These are phyloP conservation scores for Tyria jacobaeae DNA, from an alignment of 2,888 invertebrate species.

Conservation along the genomic window DNA sequence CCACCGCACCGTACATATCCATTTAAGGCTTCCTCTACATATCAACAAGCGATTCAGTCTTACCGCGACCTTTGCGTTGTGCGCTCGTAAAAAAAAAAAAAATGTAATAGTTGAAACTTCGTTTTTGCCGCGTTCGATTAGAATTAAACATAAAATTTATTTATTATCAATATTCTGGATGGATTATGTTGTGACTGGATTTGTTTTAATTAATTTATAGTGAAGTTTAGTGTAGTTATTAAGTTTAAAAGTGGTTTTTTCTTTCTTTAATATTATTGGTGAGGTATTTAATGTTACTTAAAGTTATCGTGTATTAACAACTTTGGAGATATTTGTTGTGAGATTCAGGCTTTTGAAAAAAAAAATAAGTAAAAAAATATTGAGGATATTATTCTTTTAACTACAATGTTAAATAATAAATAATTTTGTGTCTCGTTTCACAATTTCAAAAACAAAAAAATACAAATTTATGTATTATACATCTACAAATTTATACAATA, in stretches of 20 bases:
- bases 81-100: conserved; percentile 58
- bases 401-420: too few species aligned
- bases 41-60: conserved; percentile 63
- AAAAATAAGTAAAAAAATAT: too few species aligned
- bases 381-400: too few species aligned
- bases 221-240: conserved; percentile 17
- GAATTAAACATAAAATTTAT: conserved; percentile 10
- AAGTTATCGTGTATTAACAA: neutral
- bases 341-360: conserved; percentile 21
- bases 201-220: conserved; percentile 9
- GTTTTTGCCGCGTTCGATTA: conserved; percentile 26
- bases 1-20: conserved; percentile 55
- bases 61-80: conserved; percentile 61
- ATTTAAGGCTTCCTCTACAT: conserved; percentile 61
- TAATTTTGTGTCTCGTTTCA: too few species aligned
- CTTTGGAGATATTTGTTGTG: conserved; percentile 11
- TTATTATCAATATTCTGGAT: conserved; percentile 1
- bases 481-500: too few species aligned
- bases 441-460: too few species aligned
- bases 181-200: conserved; percentile 9
- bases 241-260: conserved; percentile 12
- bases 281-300: neutral
- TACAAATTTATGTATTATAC: too few species aligned
- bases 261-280: conserved; percentile 7
- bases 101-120: conserved; percentile 25